Base-by-base conservation (phyloP, 1,140 invertebrate genomes). In the Drosophila saltans region DNA sequence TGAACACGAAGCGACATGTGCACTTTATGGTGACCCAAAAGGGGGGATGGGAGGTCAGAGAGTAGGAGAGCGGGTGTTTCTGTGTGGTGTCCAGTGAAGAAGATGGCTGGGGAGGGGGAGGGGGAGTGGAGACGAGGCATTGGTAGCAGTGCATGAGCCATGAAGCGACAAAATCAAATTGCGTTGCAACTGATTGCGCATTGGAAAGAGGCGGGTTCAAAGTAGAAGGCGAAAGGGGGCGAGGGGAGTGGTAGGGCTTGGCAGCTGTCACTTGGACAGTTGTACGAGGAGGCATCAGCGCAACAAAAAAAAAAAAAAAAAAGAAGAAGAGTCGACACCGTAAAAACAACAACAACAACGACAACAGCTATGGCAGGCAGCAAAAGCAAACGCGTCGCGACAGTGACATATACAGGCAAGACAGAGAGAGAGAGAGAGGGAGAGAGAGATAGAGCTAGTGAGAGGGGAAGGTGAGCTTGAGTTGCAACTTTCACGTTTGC, bases 1-100 rank as follows among this genome's bases (percentile, higher is more conserved):
- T 75, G 88, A 90, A 90, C 88, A 90, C 79, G 77, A 78, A 79
- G 81, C 88, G 86, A 90, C 88, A 90, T 90, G 82, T 90, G 88
- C 88, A 90, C 82, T 90, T 90, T 90, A 90, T 90, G 86, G 81
- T 70, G 69, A 61, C 78, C 57, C 68, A 68, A 71, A 70, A 69
- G 66, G 59, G 61, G 62, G 16, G 16, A 16, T 16, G 16, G 16
- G 16, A 16, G 16, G 16, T 16, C 6, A 36, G 6, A 36, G 33
- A 36, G 33, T 36, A 36, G 0, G 33, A 36, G 33, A 30, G 33
- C 1, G 33, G 3, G 33, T 36, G 33, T 36, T 2, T 30, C 4
- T 36, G 33, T 36, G 8, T 21, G 3, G 10, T 36, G 2, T 11
- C 30, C 9, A 48, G 6, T 36, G 28, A 30, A 30, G 4, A 24